These are phyloP conservation scores for Pachycephala philippinensis DNA, from an alignment of 2,113 vertebrate genomes.

Conservation along the genomic window DNA sequence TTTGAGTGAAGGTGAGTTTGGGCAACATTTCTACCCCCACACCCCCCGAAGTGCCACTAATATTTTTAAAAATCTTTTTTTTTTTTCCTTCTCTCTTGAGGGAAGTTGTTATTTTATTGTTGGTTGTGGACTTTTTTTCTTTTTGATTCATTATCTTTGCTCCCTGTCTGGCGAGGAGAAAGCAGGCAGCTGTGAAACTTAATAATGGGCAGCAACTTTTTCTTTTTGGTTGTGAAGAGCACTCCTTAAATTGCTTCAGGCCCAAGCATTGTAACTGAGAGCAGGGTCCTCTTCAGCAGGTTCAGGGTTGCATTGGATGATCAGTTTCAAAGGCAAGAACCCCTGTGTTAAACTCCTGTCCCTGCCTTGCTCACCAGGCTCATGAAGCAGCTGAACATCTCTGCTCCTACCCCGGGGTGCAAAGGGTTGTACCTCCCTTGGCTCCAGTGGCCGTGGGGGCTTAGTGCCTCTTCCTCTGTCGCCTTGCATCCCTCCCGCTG, in stretches of 20 bases:
- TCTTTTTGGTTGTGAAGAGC: background rate
- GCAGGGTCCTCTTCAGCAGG: background rate
- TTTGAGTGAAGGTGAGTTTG: background rate
- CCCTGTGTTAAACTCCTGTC: fast-evolving
- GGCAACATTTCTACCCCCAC: background rate
- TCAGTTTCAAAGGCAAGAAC: background rate
- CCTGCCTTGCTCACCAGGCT: background rate
- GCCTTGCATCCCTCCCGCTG: fast-evolving
- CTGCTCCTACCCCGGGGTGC: fast-evolving
- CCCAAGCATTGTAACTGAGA: background rate
- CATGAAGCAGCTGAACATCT: background rate
- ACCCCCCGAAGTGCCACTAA: background rate
- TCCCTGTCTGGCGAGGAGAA: background rate
- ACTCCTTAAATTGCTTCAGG: background rate
- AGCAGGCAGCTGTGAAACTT: background rate
- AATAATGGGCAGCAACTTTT: background rate
- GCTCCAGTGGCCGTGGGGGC: fast-evolving
- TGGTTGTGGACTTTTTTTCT: background rate
- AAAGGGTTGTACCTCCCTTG: background rate
- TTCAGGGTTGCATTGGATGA: background rate
- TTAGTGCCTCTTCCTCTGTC: background rate
- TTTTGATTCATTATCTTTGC: background rate
- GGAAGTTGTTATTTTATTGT: background rate
- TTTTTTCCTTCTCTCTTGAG: background rate
- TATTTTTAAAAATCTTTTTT: background rate